A percentile compares a stretch with the other conserved stretches of the same genome.
These are phyloP conservation scores for Decapterus maruadsi DNA, from an alignment of 2,797 vertebrate species.

Conservation along the genomic window DNA sequence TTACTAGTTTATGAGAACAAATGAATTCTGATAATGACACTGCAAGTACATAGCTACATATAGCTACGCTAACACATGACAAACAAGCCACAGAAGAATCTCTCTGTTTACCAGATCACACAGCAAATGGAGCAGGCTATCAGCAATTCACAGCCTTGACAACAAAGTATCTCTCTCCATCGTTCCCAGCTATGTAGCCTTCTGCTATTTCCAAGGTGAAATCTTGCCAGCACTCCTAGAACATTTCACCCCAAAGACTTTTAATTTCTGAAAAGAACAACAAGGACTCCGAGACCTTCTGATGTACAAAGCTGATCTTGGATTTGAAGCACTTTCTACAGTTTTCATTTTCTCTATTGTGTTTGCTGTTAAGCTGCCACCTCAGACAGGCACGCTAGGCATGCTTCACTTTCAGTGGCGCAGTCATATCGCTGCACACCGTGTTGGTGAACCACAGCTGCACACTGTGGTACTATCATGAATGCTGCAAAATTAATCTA, in stretches of 20 bases:
- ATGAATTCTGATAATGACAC: background rate
- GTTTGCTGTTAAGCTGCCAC: conserved; percentile 23
- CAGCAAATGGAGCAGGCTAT: background rate
- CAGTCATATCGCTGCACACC: conserved; percentile 2
- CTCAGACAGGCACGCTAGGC: conserved; percentile 2
- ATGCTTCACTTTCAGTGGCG: conserved; percentile 10
- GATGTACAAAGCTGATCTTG: background rate
- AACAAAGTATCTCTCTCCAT: conserved; percentile 7
- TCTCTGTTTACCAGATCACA: conserved; percentile 3
- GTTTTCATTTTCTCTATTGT: conserved; percentile 26
- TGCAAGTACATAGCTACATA: background rate
- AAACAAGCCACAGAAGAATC: background rate
- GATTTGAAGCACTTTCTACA: conserved; percentile 18
- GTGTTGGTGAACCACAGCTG: conserved; percentile 8
- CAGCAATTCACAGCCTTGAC: conserved; percentile 18
- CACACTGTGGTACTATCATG: conserved; percentile 4
- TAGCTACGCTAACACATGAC: background rate
- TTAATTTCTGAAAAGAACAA: conserved; percentile 17
- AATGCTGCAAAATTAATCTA: background rate
- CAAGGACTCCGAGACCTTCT: background rate
- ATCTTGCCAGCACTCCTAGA: conserved; percentile 6
- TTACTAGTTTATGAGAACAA: background rate
- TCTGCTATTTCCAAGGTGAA: conserved; percentile 45
- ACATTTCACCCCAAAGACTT: conserved; percentile 20
- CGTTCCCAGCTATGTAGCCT: conserved; percentile 25